Percentiles rank a stretch among this genome's conserved stretches.
Evolutionary conservation across 2,888 invertebrate species (phyloP).

Genomic region (Zaprionus bogoriensis): DNA sequence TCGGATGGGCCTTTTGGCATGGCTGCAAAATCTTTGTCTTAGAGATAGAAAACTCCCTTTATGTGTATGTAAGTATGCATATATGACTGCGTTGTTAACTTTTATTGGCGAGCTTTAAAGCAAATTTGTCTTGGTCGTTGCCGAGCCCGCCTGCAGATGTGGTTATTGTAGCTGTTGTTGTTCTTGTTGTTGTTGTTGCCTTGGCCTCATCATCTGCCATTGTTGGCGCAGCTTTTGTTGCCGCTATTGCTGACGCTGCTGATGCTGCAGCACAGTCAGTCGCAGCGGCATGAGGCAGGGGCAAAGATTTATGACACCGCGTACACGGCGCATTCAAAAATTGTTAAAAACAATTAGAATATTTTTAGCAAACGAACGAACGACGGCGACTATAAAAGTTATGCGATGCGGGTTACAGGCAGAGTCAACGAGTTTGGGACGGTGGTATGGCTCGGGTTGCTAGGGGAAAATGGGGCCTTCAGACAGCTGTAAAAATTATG

Average conservation of each 20-base stretch:
- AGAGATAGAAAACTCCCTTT: constrained; percentile 33
- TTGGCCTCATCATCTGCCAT: constrained; percentile 59
- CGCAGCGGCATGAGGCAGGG: no score
- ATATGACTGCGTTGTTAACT: constrained; percentile 67
- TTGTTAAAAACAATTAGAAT: constrained; percentile 78
- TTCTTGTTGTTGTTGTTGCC: constrained; percentile 31
- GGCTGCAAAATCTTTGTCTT: constrained; percentile 20
- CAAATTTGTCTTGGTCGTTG: constrained; percentile 72
- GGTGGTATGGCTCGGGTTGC: background rate
- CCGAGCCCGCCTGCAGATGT: constrained; percentile 11
- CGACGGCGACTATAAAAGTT: constrained; percentile 72
- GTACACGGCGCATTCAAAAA: constrained; percentile 71
- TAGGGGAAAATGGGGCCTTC: constrained; percentile 12
- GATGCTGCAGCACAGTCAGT: constrained; percentile 58
- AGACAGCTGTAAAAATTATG: constrained; percentile 72
- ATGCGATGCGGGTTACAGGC: constrained; percentile 58
- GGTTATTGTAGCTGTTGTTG: constrained; percentile 7
- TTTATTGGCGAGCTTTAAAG: constrained; percentile 78
- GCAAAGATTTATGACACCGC: constrained; percentile 70
- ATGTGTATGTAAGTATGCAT: constrained; percentile 54
- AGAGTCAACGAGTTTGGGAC: background rate
- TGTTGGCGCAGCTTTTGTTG: constrained; percentile 27
- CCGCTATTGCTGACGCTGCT: constrained; percentile 31
- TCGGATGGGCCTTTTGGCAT: constrained; percentile 24
- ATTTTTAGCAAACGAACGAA: constrained; percentile 64